Conservation (phyloP, 1,140 invertebrate genomes). For the Drosophila yakuba region DNA sequence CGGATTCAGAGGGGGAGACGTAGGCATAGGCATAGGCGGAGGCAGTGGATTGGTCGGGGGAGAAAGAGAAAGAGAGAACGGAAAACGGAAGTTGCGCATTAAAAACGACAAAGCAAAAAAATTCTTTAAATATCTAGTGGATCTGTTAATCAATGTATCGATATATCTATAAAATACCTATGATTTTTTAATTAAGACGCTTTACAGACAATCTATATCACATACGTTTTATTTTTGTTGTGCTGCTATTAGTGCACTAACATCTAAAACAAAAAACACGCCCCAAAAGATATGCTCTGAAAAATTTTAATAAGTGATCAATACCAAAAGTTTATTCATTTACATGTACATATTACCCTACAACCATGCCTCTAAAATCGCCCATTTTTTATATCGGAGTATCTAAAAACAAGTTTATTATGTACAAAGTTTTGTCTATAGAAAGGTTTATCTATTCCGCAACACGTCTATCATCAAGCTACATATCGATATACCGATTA, state of each 20-base stretch:
- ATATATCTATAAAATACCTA: conserved; percentile 3
- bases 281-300: too few relatives aligned
- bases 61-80: conserved; percentile 50
- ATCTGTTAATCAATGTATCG: conserved; percentile 77
- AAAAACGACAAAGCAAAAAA: conserved; percentile 84
- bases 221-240: too few relatives aligned
- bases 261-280: too few relatives aligned
- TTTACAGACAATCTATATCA: too few relatives aligned
- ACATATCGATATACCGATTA: conserved; percentile 40
- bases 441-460: background rate
- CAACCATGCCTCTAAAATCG: background rate
- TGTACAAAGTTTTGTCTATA: background rate
- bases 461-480: background rate
- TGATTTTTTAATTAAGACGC: background rate
- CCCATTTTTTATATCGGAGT: background rate
- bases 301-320: too few relatives aligned
- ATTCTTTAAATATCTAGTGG: conserved; percentile 59
- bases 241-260: too few relatives aligned
- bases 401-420: background rate
- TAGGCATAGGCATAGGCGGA: conserved; percentile 1
- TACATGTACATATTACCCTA: background rate
- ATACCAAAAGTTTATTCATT: background rate
- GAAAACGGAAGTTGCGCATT: conserved; percentile 63
- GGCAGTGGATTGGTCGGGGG: conserved; percentile 30
- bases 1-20: conserved; percentile 5